Conservation (phyloP, 2,888 invertebrate species). For the Pasiphila rectangulata region DNA sequence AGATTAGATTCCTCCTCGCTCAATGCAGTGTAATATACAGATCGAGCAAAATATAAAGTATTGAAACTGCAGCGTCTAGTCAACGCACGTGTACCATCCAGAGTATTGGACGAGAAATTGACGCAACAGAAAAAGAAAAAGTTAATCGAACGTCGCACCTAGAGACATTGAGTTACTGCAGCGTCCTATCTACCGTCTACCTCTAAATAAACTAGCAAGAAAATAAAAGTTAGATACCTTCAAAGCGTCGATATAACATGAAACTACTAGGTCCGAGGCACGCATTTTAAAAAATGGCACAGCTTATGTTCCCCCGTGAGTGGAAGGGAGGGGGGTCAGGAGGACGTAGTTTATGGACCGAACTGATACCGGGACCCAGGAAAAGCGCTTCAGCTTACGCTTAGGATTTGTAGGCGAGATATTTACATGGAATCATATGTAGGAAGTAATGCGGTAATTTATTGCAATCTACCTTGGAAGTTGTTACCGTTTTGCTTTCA, state of each 20-base stretch:
- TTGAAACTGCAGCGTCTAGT: constrained; percentile 21
- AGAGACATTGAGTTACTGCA: constrained; percentile 48
- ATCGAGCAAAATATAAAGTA: constrained; percentile 19
- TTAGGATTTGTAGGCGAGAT: constrained; percentile 69
- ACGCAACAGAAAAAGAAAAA: constrained; percentile 37
- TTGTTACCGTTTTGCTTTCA: constrained; percentile 2
- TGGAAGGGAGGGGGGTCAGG: constrained; percentile 49
- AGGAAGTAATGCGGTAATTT: constrained; percentile 35
- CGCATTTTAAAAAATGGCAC: constrained; percentile 75
- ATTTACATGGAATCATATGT: constrained; percentile 64
- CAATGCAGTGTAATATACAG: constrained; percentile 17
- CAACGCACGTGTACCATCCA: constrained; percentile 29
- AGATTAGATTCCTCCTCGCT: constrained; percentile 10
- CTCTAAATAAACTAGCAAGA: constrained; percentile 51
- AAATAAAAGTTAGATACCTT: constrained; percentile 58
- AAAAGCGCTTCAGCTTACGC: constrained; percentile 73
- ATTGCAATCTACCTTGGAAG: constrained; percentile 22
- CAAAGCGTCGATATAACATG: constrained; percentile 62
- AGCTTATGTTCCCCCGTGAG: constrained; percentile 64
- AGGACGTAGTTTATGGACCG: constrained; percentile 73
- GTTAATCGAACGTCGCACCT: constrained; percentile 47
- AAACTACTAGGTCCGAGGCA: constrained; percentile 61
- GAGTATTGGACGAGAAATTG: constrained; percentile 31
- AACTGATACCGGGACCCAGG: constrained; percentile 75
- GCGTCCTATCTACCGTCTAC: constrained; percentile 38